Evolutionary conservation across 2,113 vertebrate species (phyloP), one percentile per base, ranked within the genome.

Genomic region (Plecotus auritus): DNA sequence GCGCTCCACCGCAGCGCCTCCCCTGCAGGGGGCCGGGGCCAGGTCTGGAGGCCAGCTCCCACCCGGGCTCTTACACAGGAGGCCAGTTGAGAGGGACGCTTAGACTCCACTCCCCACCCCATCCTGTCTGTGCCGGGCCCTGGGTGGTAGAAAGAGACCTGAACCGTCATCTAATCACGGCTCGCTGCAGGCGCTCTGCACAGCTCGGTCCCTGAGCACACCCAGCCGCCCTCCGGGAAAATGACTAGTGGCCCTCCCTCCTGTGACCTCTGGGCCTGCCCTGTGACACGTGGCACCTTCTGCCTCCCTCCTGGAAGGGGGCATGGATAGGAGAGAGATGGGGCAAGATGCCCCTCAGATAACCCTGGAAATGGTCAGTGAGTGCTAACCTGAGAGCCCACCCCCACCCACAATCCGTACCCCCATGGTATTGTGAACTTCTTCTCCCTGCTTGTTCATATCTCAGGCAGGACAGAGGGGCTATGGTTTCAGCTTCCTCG

Each of bases 381-480:
- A 18, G 20, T 56, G 40, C 80, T 20, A 7, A 2, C 10, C 0
- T n/a, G 81, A 18, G 64, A 47, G 35, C 51, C 30, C 20, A 1
- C 56, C 2, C 10, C 5, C 35, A 6, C 54, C 37, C 37, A 4
- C 7, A 20, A 8, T 7, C 82, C 2, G 2, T 28, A 5, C 40
- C 18, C 18, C 47, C 4, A 0, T 1, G 35, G 18, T 28, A 2
- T 1, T 30, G 9, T 20, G 64, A 81, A 4, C 35, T 66, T 59
- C 76, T 37, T 51, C 49, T 67, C 23, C 7, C 26, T n/a, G 30
- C 54, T 47, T 42, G n/a, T 42, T 30, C n/a, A 7, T 0, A 0
- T 76, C 47, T 28, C 30, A 2, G 1, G 47, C 37, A 5, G 92
- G 14, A 22, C 37, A 26, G 56, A 35, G 28, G 11, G 35, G 42